phyloP scores from a whole-genome alignment of 2,797 vertebrate genomes.

The Emydoidea blandingii region DNA sequence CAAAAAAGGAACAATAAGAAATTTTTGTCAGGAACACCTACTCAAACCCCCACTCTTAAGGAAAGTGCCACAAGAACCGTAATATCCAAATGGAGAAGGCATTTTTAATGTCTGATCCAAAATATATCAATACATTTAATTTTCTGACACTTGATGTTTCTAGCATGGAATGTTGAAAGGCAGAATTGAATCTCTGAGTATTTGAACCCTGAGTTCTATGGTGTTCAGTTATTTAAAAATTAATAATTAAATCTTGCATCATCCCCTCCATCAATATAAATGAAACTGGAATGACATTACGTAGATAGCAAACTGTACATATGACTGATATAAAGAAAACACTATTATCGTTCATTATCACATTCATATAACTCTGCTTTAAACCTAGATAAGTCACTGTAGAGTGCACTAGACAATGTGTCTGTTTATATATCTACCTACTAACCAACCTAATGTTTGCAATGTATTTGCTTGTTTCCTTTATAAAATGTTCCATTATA shows the following conservation, averaged over 20 bases:
- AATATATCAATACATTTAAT: not conserved
- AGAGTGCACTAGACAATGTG: slow-evolving; percentile 59
- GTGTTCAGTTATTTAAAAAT: not conserved
- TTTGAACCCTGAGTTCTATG: not conserved
- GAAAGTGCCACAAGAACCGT: not conserved
- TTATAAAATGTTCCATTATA: slow-evolving; percentile 71
- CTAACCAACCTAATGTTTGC: slow-evolving; percentile 60
- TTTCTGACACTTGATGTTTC: not conserved
- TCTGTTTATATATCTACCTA: slow-evolving; percentile 68
- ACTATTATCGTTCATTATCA: slow-evolving; percentile 53
- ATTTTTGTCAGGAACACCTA: not conserved
- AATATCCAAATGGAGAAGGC: not conserved
- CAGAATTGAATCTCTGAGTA: not conserved
- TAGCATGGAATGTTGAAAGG: slow-evolving; percentile 22
- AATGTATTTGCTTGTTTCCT: slow-evolving; percentile 60
- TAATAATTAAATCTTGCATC: slow-evolving; percentile 2
- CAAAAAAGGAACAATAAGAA: not conserved
- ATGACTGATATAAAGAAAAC: slow-evolving; percentile 39
- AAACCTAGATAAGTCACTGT: slow-evolving; percentile 70
- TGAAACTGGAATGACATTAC: not conserved
- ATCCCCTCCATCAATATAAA: not conserved
- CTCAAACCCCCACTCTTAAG: not conserved
- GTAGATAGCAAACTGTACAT: slow-evolving; percentile 28
- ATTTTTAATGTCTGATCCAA: not conserved
- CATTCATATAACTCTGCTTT: slow-evolving; percentile 50